Percentiles rank a stretch among this genome's conserved stretches.
These are phyloP conservation scores for Podarcis cretensis DNA, from an alignment of 2,113 vertebrate species.

Conservation along the genomic window DNA sequence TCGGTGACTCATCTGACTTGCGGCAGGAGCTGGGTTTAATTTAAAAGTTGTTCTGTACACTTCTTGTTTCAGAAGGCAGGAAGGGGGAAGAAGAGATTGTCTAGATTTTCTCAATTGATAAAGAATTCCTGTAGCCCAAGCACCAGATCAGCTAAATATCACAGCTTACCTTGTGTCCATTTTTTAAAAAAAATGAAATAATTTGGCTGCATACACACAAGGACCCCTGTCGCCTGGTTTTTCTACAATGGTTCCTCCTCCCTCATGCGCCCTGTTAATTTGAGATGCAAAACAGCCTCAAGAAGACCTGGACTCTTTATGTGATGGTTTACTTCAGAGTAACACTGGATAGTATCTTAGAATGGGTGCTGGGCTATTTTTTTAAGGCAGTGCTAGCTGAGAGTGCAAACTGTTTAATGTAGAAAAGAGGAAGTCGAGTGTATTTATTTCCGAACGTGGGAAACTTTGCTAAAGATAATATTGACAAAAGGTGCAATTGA, in stretches of 20 bases:
- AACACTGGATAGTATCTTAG: not conserved
- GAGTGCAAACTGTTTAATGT: constrained; percentile 52
- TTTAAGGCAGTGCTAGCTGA: constrained; percentile 43
- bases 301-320: constrained; percentile 25
- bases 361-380: constrained; percentile 13
- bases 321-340: constrained; percentile 32
- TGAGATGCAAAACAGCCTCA: not conserved
- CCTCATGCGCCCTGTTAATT: not conserved
- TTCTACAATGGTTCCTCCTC: not conserved
- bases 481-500: constrained; percentile 6
- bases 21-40: constrained; percentile 9
- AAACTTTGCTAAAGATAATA: constrained; percentile 32
- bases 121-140: not conserved
- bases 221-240: not conserved
- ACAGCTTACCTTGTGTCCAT: no score
- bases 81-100: not conserved
- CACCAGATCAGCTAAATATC: not conserved
- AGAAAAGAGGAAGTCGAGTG: constrained; percentile 44
- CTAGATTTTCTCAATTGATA: not conserved
- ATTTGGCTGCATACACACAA: not conserved
- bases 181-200: not conserved
- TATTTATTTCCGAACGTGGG: constrained; percentile 30
- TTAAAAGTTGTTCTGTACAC: rapidly evolving
- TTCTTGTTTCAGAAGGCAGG: not conserved
- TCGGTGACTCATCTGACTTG: not conserved